Conservation (phyloP, 2,797 vertebrate species). For the Pygocentrus nattereri region DNA sequence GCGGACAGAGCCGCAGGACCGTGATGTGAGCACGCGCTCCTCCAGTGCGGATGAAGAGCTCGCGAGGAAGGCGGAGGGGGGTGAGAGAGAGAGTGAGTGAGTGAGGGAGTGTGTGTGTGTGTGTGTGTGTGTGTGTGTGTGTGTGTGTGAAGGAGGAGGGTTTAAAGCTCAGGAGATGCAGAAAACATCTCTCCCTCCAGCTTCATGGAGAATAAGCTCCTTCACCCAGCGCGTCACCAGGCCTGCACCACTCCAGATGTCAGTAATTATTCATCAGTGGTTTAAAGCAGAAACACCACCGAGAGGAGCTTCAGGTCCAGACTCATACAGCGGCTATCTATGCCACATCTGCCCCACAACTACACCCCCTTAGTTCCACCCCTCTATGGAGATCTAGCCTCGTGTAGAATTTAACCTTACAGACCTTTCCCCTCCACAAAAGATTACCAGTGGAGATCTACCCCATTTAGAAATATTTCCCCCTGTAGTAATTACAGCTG, state of each 20-base stretch:
- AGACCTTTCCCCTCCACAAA: no score
- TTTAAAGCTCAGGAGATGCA: constrained; percentile 12
- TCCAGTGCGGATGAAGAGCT: constrained; percentile 17
- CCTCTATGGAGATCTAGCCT: not conserved
- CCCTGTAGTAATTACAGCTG: no score
- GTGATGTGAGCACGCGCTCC: not conserved
- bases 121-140: not conserved
- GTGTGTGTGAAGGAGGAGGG: constrained; percentile 1
- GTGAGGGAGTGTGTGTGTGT: constrained; percentile 3
- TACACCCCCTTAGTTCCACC: not conserved
- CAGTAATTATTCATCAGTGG: constrained; percentile 11
- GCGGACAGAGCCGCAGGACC: not conserved
- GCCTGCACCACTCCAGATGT: not conserved
- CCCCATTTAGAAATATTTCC: no score
- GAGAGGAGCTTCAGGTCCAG: not conserved
- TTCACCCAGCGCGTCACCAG: not conserved
- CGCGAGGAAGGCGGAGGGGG: constrained; percentile 17
- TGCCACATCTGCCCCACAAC: not conserved
- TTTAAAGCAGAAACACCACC: not conserved
- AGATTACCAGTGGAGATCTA: no score
- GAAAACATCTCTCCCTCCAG: constrained; percentile 11
- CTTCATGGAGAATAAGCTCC: not conserved
- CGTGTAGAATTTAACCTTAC: no score
- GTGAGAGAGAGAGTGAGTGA: constrained; percentile 20
- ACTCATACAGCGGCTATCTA: not conserved